Evolutionary conservation across 2,797 vertebrate genomes (phyloP), one percentile per base, ranked within the genome.

Genomic region (Lacerta agilis): DNA sequence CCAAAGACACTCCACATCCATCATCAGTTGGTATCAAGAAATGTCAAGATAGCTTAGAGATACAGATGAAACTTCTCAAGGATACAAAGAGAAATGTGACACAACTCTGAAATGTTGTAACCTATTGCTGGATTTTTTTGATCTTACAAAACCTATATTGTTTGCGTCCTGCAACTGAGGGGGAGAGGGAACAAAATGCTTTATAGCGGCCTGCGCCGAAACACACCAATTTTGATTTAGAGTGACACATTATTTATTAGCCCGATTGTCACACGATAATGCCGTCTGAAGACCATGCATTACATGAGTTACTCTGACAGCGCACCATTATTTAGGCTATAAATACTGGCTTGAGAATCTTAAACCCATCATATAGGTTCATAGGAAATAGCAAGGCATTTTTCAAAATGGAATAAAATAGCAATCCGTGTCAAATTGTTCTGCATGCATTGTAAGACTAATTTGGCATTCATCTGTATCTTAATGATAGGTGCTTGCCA

Each of bases 401-500:
- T 84, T 64, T n/a, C 89, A 87, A 92, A 89, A 79, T 17, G 71
- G n/a, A 91, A 83, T 33, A 92, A 89, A 92, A 93, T 90, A 88
- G 61, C 5, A 91, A 81, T 10, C 20, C 1, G 0, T 85, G 27
- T 43, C 78, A 83, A 86, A 92, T 1, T 64, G 3, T 72, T 82
- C 6, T 41, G 90, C 18, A 29, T 33, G 27, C 7, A 0, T 89
- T 90, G 15, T 81, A 92, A 43, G 81, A 38, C 4, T 6, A 87
- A 2, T 86, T 86, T 18, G 80, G 85, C 71, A 23, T 73, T 36
- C 69, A 69, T 45, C 45, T 80, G 43, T n/a, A n/a, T 82, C 81
- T 87, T 61, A 20, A 27, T 78, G 87, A 87, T 20, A 89, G 1
- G 0, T 84, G 0, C 13, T 1, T 72, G 4, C 81, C 33, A 91